Evolutionary conservation across 2,797 vertebrate genomes (phyloP).

Genomic region (Falco cherrug): DNA sequence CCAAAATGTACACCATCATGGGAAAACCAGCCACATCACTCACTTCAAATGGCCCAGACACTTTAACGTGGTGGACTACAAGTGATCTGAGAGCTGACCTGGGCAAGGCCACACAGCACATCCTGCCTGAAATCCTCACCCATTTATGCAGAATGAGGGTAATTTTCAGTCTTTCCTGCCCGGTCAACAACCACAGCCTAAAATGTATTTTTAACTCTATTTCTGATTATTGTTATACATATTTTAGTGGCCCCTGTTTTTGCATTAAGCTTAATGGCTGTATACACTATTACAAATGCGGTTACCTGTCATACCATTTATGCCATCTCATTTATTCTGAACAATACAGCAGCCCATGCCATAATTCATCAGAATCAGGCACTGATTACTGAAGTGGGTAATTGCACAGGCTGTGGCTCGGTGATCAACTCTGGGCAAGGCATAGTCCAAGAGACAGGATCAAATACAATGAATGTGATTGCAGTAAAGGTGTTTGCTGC

Average conservation of each 20-base stretch:
- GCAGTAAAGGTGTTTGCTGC: background rate
- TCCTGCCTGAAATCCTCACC: background rate
- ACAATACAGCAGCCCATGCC: background rate
- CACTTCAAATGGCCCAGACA: background rate
- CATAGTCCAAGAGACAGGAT: background rate
- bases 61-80: background rate
- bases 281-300: background rate
- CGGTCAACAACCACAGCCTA: background rate
- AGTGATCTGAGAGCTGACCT: background rate
- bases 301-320: background rate
- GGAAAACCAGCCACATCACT: background rate
- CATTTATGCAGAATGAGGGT: background rate
- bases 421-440: background rate
- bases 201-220: background rate
- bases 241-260: background rate
- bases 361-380: background rate
- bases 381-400: background rate
- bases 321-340: background rate
- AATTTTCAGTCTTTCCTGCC: background rate
- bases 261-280: background rate
- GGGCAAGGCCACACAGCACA: background rate
- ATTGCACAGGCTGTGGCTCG: background rate
- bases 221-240: background rate
- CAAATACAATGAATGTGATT: background rate
- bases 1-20: background rate